Percentiles rank a stretch among this genome's conserved stretches.
These are phyloP conservation scores for Drosophila ananassae DNA, from an alignment of 1,140 invertebrate species.

Conservation along the genomic window DNA sequence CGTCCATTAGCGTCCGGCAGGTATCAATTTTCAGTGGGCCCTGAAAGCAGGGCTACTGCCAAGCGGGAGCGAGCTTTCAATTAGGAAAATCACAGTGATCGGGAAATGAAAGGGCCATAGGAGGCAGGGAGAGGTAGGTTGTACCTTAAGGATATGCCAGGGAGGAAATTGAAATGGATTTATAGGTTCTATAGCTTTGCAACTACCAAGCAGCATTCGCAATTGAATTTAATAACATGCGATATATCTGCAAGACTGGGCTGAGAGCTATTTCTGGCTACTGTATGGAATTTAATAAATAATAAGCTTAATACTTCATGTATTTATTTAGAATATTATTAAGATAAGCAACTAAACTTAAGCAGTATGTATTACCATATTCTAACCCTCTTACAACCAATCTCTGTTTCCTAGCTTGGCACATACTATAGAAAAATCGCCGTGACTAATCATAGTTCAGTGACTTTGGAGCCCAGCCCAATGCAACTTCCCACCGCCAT, in stretches of 20 bases:
- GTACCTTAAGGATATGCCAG: slow-evolving; percentile 7
- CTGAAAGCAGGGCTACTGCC: slow-evolving; percentile 50
- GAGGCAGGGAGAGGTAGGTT: not conserved
- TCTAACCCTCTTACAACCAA: slow-evolving; percentile 7
- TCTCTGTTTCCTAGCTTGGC: slow-evolving; percentile 24
- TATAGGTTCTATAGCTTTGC: not conserved
- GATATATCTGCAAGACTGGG: not conserved
- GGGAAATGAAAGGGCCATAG: slow-evolving; percentile 26
- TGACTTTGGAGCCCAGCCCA: slow-evolving; percentile 42
- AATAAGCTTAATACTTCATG: no score
- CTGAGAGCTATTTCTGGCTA: no score
- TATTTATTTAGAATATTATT: no score
- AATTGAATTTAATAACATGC: slow-evolving; percentile 4
- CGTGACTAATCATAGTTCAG: slow-evolving; percentile 62
- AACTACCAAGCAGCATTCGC: not conserved
- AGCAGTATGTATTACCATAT: not conserved
- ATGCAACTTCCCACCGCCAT: slow-evolving; percentile 37
- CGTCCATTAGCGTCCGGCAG: slow-evolving; percentile 58
- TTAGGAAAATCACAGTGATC: slow-evolving; percentile 65
- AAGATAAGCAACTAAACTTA: no score
- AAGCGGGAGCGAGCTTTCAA: slow-evolving; percentile 54
- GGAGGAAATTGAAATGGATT: slow-evolving; percentile 30
- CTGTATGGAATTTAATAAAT: no score
- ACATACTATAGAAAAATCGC: slow-evolving; percentile 28
- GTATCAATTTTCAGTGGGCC: slow-evolving; percentile 70